Evolutionary conservation across 1,140 invertebrate genomes (phyloP).

Genomic region (Panonychus citri): DNA sequence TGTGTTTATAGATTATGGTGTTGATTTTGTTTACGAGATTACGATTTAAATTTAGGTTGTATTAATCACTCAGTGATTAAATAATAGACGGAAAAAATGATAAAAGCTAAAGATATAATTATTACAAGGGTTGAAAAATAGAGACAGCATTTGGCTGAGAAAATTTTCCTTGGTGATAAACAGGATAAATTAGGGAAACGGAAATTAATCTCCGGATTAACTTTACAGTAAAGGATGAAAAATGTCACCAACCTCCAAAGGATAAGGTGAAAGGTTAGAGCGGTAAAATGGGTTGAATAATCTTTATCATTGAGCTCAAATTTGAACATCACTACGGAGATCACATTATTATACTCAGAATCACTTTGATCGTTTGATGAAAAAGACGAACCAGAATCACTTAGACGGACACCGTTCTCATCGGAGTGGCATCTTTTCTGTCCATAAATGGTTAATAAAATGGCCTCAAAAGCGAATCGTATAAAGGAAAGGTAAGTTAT

Average conservation of each 20-base stretch:
- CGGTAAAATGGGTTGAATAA: background rate
- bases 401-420: no score
- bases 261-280: background rate
- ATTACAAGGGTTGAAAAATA: constrained; percentile 1
- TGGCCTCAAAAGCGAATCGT: constrained; percentile 1
- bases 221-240: background rate
- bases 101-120: background rate
- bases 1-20: no score
- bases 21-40: no score
- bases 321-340: constrained; percentile 1
- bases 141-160: constrained; percentile 8
- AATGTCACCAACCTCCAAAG: background rate
- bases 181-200: background rate
- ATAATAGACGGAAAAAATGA: background rate
- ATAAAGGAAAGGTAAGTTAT: constrained; percentile 1
- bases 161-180: background rate
- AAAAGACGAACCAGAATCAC: background rate
- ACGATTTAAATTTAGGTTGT: background rate
- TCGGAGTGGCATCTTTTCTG: background rate
- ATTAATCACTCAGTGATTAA: background rate
- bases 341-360: background rate
- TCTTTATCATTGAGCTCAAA: background rate
- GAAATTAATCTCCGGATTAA: background rate
- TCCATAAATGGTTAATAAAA: constrained; percentile 1
- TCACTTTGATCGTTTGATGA: background rate